phyloP scores from a whole-genome alignment of 2,888 invertebrate genomes.

The Parasteatoda lunata region DNA sequence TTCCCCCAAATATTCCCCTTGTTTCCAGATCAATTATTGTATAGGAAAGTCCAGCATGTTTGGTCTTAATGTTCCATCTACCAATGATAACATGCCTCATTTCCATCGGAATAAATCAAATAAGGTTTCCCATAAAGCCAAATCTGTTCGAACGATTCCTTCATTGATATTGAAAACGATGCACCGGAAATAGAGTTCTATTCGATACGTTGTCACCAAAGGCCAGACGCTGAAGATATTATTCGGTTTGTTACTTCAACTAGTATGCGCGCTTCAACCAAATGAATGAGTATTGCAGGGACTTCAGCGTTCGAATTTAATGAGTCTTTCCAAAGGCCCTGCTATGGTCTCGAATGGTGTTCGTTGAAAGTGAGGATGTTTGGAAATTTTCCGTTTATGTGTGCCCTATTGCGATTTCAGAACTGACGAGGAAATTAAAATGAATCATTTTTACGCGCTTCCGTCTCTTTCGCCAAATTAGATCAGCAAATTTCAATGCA shows the following conservation, averaged over 20 bases:
- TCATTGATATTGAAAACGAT: conserved; percentile 43
- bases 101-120: conserved; percentile 53
- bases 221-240: conserved; percentile 30
- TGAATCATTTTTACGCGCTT: too few species aligned
- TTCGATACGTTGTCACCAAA: conserved; percentile 28
- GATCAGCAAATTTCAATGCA: too few species aligned
- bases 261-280: not conserved
- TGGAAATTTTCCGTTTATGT: too few species aligned
- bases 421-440: too few species aligned
- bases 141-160: conserved; percentile 24
- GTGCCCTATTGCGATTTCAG: too few species aligned
- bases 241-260: conserved; percentile 25
- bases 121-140: conserved; percentile 40
- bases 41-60: too few species aligned
- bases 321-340: conserved; percentile 4
- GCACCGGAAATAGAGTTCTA: conserved; percentile 19
- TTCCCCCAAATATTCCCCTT: too few species aligned
- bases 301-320: conserved; percentile 24
- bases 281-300: conserved; percentile 14
- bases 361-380: too few species aligned
- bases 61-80: not conserved
- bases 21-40: too few species aligned
- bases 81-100: conserved; percentile 29
- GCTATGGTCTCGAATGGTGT: not conserved
- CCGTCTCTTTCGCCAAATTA: too few species aligned